Evolutionary conservation across 23 tunicate species (phyloP), one percentile per base, ranked within the genome.

Genomic region (Clavelina lepadiformis): DNA sequence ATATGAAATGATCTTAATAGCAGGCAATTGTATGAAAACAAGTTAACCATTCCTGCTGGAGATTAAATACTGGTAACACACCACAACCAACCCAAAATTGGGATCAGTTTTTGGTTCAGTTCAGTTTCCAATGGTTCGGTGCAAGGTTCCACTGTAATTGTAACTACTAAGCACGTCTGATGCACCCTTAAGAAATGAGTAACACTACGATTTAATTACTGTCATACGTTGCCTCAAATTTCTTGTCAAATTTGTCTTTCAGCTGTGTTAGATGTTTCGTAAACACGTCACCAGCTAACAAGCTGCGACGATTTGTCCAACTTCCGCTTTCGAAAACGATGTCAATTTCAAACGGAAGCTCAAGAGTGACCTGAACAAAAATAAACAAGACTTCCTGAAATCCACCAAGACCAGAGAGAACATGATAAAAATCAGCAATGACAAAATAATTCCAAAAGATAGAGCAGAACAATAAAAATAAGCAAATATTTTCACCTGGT

Each of bases 341-440:
- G 34, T 89, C 97, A 27, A 89, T 8, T 56, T 89, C 97, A 33
- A 89, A 89, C n/a, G 97, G 97, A 8, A 84, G 56, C 38, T 80
- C 82, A 35, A 81, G 22, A 4, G 97, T 74, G 11, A 89, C 86
- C 97, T 89, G 53, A 41, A 41, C 2, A n/a, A 25, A 29, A 33
- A 58, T 13, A n/a, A n/a, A n/a, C n/a, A n/a, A n/a, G n/a, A n/a
- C n/a, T n/a, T n/a, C n/a, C n/a, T n/a, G n/a, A n/a, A n/a, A n/a
- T n/a, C n/a, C n/a, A n/a, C n/a, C n/a, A n/a, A n/a, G n/a, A n/a
- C n/a, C n/a, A n/a, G n/a, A n/a, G n/a, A n/a, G n/a, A n/a, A n/a
- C n/a, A n/a, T n/a, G n/a, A n/a, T n/a, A n/a, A n/a, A n/a, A n/a
- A n/a, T n/a, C n/a, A n/a, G n/a, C n/a, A n/a, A 44, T 44, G 13